Evolutionary conservation across 2,113 vertebrate genomes (phyloP), one percentile per base, ranked within the genome.

Genomic region (Zosterops borbonicus): DNA sequence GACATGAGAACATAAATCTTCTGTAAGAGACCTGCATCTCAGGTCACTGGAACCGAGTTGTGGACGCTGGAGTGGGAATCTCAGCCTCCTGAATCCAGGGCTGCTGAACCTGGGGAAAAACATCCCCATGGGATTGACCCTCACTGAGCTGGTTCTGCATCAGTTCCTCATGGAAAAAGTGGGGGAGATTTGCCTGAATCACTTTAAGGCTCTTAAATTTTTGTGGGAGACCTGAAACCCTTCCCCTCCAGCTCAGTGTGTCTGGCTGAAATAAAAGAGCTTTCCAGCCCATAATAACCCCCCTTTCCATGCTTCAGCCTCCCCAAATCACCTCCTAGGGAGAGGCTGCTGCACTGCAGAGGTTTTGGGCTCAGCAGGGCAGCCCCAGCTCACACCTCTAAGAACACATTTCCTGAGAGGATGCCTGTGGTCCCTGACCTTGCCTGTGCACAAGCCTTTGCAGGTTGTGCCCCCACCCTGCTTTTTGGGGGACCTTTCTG

Each of bases 401-500:
- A n/a, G 9, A 3, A 5, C 0, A 1, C 4, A 3, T 83, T 92
- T 95, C 80, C 86, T 81, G 75, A 31, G 33, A 5, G 0, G 6
- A 6, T 1, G 47, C 27, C 39, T 64, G 80, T 0, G 1, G 21
- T 41, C 4, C 58, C 77, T 31, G 12, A 8, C 18, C 42, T 9
- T 5, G 5, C 10, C 50, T 2, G 2, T 17, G 27, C n/a, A 1
- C 3, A 67, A 28, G 27, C 11, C 37, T 39, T 3, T 7, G 53
- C 0, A 2, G 52, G 5, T 4, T n/a, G 4, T 3, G 4, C 4
- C 6, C 17, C 21, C 14, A 35, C 14, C 8, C 17, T 1, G 23
- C 73, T 83, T 85, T 69, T 18, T 1, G 9, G 53, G 41, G 23
- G 25, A 23, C 33, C 11, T 83, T 87, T 74, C 50, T 7, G 2